phyloP scores from a whole-genome alignment of 2,888 invertebrate species.

The Agrochola circellaris region DNA sequence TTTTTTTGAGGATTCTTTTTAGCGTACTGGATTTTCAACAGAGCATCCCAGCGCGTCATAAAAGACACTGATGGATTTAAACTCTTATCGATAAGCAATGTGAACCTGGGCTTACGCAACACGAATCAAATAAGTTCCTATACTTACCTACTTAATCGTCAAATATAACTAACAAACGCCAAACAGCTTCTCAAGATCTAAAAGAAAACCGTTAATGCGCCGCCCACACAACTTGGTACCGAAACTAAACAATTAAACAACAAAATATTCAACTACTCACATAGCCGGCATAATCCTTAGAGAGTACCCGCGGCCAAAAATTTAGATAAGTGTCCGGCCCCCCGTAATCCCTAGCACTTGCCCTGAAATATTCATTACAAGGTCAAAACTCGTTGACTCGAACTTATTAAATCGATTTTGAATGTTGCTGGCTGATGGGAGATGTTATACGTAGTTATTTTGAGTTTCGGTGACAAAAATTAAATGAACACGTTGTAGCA shows the following conservation, averaged over 20 bases:
- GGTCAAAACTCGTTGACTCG: constrained; percentile 42
- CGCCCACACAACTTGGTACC: constrained; percentile 9
- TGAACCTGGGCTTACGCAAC: no score
- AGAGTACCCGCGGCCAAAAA: constrained; percentile 42
- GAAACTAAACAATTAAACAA: constrained; percentile 44
- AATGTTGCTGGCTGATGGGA: constrained; percentile 23
- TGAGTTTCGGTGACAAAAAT: no score
- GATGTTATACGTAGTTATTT: background rate
- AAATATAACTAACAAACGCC: background rate
- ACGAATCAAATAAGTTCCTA: no score
- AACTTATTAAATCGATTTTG: constrained; percentile 49
- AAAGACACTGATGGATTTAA: no score
- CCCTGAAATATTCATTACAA: constrained; percentile 58
- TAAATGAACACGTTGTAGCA: no score
- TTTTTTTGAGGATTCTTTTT: no score
- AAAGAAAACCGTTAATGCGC: constrained; percentile 24
- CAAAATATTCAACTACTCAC: constrained; percentile 50
- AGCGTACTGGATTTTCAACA: no score
- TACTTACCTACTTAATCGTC: no score
- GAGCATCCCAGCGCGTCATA: no score
- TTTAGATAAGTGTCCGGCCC: constrained; percentile 42
- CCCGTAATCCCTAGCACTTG: constrained; percentile 29
- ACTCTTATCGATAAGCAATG: no score
- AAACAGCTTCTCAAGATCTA: background rate
- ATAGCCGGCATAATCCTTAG: constrained; percentile 37